Evolutionary conservation across 2,113 vertebrate genomes (phyloP).

Genomic region (Romanogobio albipinnatus): DNA sequence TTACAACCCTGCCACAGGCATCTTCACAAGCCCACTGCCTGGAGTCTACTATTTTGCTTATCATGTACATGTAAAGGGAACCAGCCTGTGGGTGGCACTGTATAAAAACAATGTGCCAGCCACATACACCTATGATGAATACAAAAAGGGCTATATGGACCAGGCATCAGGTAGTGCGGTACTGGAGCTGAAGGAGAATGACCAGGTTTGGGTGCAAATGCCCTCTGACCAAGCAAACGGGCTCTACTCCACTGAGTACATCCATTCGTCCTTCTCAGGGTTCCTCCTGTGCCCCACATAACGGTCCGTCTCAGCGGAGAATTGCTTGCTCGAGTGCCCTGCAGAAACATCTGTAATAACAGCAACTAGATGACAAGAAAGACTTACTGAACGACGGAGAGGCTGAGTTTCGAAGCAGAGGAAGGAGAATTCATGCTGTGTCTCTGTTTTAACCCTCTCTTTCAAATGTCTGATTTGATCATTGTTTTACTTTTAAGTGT

Average conservation of each 20-base stretch:
- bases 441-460: constrained; percentile 66
- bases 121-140: constrained; percentile 98
- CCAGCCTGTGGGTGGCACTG: constrained; percentile 95
- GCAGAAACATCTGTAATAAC: constrained; percentile 64
- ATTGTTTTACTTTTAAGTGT: constrained; percentile 73
- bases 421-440: constrained; percentile 70
- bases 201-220: constrained; percentile 99
- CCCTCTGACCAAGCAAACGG: constrained; percentile 98
- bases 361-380: constrained; percentile 61
- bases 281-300: constrained; percentile 98
- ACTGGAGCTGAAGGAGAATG: constrained; percentile 93
- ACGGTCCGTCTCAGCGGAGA: constrained; percentile 66
- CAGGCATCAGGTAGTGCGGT: constrained; percentile 97
- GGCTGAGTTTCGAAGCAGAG: constrained; percentile 68
- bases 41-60: constrained; percentile 99
- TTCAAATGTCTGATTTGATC: constrained; percentile 72
- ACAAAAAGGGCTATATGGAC: constrained; percentile 99
- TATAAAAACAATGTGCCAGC: constrained; percentile 99
- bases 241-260: constrained; percentile 97
- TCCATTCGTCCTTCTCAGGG: constrained; percentile 98
- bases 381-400: constrained; percentile 69
- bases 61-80: constrained; percentile 98
- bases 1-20: constrained; percentile 90
- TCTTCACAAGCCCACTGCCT: constrained; percentile 92
- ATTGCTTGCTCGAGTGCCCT: constrained; percentile 64